phyloP scores from a whole-genome alignment of 2,888 invertebrate genomes.

The Heliconius erato region DNA sequence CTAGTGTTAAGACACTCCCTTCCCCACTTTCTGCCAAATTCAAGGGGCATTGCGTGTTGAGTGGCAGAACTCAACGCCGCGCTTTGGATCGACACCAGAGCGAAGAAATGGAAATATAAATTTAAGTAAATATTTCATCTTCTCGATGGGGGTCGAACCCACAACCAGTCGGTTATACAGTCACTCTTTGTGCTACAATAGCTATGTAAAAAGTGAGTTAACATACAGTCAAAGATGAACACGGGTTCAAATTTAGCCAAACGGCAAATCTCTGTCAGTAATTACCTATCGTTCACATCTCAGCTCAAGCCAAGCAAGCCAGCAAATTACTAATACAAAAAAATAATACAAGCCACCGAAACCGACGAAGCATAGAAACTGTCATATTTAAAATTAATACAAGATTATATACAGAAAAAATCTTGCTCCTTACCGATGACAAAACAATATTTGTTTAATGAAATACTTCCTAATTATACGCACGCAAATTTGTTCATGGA shows the following conservation, averaged over 20 bases:
- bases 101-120: no score
- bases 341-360: conserved; percentile 10
- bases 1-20: no score
- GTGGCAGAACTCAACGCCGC: no score
- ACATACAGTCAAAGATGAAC: not conserved
- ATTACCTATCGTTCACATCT: not conserved
- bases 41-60: no score
- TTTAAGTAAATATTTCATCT: no score
- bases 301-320: not conserved
- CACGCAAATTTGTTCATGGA: conserved; percentile 4
- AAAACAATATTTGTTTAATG: conserved; percentile 58
- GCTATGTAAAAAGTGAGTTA: not conserved
- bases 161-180: no score
- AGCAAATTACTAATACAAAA: not conserved
- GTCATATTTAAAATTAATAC: conserved; percentile 21
- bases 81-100: no score
- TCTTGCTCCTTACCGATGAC: conserved; percentile 46
- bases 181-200: no score
- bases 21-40: no score
- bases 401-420: not conserved
- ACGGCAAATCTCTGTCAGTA: not conserved
- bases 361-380: conserved; percentile 19
- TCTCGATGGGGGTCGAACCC: no score
- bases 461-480: conserved; percentile 54
- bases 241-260: not conserved